phyloP scores from a whole-genome alignment of 2,888 invertebrate species.

The Acanthosepion esculentum region DNA sequence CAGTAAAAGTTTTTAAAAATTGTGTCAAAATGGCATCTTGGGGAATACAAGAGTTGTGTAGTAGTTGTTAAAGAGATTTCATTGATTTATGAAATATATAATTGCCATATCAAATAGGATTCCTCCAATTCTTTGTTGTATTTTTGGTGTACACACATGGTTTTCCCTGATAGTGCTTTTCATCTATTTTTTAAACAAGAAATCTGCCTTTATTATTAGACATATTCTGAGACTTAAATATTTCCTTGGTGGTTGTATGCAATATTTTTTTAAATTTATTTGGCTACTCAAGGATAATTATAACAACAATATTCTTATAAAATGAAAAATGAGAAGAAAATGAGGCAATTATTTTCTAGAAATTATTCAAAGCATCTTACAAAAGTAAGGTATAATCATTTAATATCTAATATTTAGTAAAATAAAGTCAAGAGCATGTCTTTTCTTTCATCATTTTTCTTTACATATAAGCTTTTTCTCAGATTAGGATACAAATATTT shows the following conservation, averaged over 20 bases:
- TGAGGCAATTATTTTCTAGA: neutral
- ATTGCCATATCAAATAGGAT: neutral
- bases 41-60: neutral
- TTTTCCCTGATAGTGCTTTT: neutral
- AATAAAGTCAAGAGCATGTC: no score
- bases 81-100: slow-evolving; percentile 16
- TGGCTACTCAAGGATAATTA: neutral
- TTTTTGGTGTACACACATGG: neutral
- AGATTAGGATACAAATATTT: no score
- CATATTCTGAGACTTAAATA: neutral
- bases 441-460: no score
- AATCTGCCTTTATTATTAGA: neutral
- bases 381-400: neutral
- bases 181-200: neutral
- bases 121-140: neutral
- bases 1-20: neutral
- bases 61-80: neutral
- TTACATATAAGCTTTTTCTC: no score
- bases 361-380: neutral
- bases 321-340: neutral
- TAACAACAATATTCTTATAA: neutral
- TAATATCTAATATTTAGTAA: neutral
- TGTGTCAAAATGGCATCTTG: slow-evolving; percentile 16
- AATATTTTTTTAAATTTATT: neutral
- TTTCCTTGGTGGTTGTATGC: neutral